Base-by-base conservation (phyloP, 2,888 invertebrate species). In the Bibio marci region DNA sequence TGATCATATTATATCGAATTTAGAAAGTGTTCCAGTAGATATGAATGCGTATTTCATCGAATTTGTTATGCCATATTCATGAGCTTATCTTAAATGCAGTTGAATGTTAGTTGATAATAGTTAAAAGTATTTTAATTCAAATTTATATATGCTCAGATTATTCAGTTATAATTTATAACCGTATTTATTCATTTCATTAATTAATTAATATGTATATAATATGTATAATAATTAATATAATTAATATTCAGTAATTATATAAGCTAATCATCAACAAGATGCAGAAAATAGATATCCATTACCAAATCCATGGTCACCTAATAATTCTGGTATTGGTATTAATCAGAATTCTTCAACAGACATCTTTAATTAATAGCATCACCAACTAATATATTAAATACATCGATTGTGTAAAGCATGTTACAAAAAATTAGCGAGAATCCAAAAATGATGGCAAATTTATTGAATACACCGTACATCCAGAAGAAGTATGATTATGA, bases 11-110 rank as follows among this genome's bases (percentile, higher is more conserved):
- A 75, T 97, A 57, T 91, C 91, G 47, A 98, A 98, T 65, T 69
- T 98, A 47, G 97, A 98, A 68, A 86, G 85, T 48, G 82, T 86
- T 60, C 87, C 87, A 13, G 77, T 88, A 49, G 95, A 97, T 10
- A 94, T 92, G 58, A 94, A 87, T 61, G 94, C 94, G n/a, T n/a
- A 2, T 66, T 98, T 47, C 90, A 94, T 58, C 74, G 95, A 47
- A 88, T 94, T 75, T 94, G 95, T 63, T 74, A 87, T 46, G 94
- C n/a, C n/a, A 95, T 59, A 86, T 95, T 45, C 92, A 97, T 58
- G 97, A 98, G 61, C 97, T 97, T 1, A 91, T 98, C 87, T 65
- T 95, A 56, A 91, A 87, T 60, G 94, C 92, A 33, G 91, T 55
- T 75, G 81, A 3, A 79, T 80, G 25, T 62, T 82, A 31, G 75